Conservation (phyloP, 2,797 vertebrate genomes). For the Syndactyla subalaris region DNA sequence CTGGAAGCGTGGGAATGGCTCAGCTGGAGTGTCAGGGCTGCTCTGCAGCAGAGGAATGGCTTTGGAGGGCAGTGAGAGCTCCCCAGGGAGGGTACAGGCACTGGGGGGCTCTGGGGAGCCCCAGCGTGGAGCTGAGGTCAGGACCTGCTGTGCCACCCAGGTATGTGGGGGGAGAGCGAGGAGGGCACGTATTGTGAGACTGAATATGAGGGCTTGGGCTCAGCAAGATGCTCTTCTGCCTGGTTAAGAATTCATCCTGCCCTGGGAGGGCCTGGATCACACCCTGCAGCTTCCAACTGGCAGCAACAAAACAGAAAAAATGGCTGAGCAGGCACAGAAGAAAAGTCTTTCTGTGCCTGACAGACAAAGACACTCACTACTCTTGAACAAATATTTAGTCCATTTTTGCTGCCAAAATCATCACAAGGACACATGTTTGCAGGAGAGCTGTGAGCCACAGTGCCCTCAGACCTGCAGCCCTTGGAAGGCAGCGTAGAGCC, state of each 20-base stretch:
- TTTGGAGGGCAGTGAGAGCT: not conserved
- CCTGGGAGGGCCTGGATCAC: not conserved
- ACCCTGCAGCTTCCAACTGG: constrained; percentile 34
- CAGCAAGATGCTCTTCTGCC: not conserved
- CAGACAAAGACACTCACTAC: constrained; percentile 41
- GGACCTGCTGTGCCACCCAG: not conserved
- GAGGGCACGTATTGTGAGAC: fast-evolving
- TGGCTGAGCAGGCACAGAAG: constrained; percentile 19
- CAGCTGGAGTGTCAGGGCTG: not conserved
- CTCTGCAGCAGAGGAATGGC: not conserved
- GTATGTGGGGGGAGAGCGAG: fast-evolving
- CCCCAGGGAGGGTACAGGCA: fast-evolving
- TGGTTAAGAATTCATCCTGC: not conserved
- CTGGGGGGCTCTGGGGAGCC: fast-evolving
- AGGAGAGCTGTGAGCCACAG: not conserved
- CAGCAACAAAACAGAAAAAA: constrained; percentile 21
- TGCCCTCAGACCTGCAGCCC: not conserved
- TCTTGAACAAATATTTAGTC: constrained; percentile 44
- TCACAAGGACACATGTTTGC: not conserved
- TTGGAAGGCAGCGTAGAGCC: not conserved
- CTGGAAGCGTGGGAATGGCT: not conserved
- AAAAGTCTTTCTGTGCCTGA: constrained; percentile 49
- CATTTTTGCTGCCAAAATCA: constrained; percentile 25
- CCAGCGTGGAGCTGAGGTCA: fast-evolving
- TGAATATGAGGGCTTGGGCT: not conserved